These are phyloP conservation scores for Octodon degus DNA, from an alignment of 2,113 vertebrate genomes.

Conservation along the genomic window DNA sequence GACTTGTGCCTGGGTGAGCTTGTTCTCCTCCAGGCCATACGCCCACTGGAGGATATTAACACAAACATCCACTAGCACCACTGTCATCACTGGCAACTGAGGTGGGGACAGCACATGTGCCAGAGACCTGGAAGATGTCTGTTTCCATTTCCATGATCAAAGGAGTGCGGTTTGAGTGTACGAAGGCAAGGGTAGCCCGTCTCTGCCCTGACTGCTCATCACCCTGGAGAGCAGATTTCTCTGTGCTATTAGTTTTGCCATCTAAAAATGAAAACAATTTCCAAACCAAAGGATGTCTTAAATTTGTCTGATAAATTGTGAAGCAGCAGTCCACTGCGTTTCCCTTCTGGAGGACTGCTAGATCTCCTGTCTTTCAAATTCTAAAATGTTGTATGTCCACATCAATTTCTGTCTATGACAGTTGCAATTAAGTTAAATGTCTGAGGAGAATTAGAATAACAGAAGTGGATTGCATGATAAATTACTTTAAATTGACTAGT, in stretches of 20 bases:
- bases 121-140: not conserved
- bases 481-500: not conserved
- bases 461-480: constrained; percentile 19
- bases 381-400: not conserved
- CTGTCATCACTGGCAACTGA: not conserved
- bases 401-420: not conserved
- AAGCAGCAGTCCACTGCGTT: not conserved
- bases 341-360: not conserved
- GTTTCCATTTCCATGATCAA: not conserved
- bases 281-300: not conserved
- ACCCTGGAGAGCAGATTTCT: not conserved
- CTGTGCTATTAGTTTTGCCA: constrained; percentile 20
- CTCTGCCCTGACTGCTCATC: not conserved
- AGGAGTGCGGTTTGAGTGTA: not conserved
- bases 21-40: constrained; percentile 31
- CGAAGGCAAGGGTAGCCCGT: not conserved
- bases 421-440: not conserved
- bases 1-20: constrained; percentile 24
- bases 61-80: not conserved
- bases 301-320: not conserved
- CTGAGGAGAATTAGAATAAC: not conserved
- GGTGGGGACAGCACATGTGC: not conserved
- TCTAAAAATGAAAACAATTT: constrained; percentile 49
- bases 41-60: not conserved
- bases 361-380: not conserved